phyloP scores from a whole-genome alignment of 2,797 vertebrate species.

The Amazona finschi region DNA sequence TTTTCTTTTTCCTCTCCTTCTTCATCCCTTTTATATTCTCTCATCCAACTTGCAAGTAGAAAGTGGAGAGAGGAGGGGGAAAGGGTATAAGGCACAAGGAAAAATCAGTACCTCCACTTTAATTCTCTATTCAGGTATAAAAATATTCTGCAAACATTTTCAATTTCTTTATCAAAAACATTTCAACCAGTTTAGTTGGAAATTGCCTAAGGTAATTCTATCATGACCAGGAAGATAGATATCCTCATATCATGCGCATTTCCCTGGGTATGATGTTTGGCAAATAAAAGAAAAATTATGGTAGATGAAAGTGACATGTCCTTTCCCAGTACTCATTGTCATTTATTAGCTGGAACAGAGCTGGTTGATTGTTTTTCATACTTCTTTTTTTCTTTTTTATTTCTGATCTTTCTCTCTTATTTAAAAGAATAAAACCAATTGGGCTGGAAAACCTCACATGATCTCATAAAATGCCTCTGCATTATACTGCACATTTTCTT shows the following conservation, averaged over 20 bases:
- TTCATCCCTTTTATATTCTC: not conserved
- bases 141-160: conserved; percentile 14
- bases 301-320: not conserved
- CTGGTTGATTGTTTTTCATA: not conserved
- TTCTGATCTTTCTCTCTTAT: not conserved
- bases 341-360: conserved; percentile 9
- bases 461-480: not conserved
- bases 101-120: not conserved
- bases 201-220: conserved; percentile 23
- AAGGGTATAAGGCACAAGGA: not conserved
- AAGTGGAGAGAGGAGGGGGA: not conserved
- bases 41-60: not conserved
- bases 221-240: not conserved
- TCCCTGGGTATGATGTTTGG: not conserved
- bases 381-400: too few species aligned
- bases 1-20: not conserved
- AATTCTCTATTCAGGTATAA: not conserved
- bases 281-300: conserved; percentile 25
- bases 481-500: not conserved
- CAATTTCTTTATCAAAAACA: not conserved
- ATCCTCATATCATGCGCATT: not conserved
- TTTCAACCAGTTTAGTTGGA: conserved; percentile 9
- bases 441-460: not conserved
- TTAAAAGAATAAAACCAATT: conserved; percentile 8
- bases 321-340: not conserved